phyloP scores from a whole-genome alignment of 2,888 invertebrate species.

The Pterobdella sp. region DNA sequence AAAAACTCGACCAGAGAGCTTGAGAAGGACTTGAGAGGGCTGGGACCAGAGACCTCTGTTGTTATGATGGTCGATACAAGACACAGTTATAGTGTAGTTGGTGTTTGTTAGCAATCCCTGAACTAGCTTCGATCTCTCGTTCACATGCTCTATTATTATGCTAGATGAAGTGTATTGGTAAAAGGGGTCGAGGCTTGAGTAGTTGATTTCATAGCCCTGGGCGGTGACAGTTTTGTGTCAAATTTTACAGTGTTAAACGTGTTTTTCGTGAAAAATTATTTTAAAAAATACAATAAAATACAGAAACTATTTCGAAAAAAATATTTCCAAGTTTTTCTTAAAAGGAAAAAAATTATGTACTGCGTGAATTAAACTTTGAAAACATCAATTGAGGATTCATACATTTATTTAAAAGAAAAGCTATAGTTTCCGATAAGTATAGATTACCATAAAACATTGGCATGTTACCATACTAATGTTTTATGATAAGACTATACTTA shows the following conservation, averaged over 20 bases:
- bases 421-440: no score
- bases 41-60: conserved; percentile 2
- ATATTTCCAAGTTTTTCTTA: no score
- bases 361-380: no score
- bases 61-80: conserved; percentile 2
- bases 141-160: conserved; percentile 9
- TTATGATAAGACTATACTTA: no score
- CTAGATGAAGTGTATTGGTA: conserved; percentile 18
- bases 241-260: neutral
- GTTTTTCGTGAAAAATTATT: no score
- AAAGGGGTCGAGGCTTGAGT: conserved; percentile 11
- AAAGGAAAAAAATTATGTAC: no score
- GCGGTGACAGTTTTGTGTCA: neutral
- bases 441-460: no score
- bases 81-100: conserved; percentile 14
- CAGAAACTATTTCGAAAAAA: no score
- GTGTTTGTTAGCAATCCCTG: conserved; percentile 14
- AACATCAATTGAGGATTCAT: no score
- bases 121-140: conserved; percentile 2
- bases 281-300: no score
- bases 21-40: neutral
- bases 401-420: no score
- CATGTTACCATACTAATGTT: no score
- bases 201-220: conserved; percentile 23
- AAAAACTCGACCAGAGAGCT: conserved; percentile 10